Evolutionary conservation across 2,797 vertebrate genomes (phyloP), one percentile per base, ranked within the genome.

Genomic region (Gymnothorax javanicus): DNA sequence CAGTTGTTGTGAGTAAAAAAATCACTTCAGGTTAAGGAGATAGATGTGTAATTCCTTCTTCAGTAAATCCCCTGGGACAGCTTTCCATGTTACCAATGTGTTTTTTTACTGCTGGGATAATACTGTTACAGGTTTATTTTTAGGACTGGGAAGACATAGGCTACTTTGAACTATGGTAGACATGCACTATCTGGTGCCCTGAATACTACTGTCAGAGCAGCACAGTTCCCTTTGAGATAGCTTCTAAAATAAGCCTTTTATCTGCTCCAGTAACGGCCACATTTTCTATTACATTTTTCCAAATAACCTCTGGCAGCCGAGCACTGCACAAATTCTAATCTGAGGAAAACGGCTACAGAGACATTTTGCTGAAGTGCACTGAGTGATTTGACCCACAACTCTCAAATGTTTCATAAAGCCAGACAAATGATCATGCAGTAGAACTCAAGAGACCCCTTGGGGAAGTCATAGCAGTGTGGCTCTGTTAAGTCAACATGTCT

Each of bases 91-190:
- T 90, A 87, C 90, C 27, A 69, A 84, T 89, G 91, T 92, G 56
- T 95, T 94, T 94, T 94, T 77, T 92, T 54, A 64, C 67, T 83
- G 57, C 84, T 57, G 43, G 64, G 69, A 58, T 84, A 84, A 84
- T 62, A 73, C 67, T 27, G 58, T 50, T 27, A 56, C 85, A 58
- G 88, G 87, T 89, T 91, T 83, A 84, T 87, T 84, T 87, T 84
- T 84, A 85, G 92, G 87, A 90, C 92, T 90, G 13, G 88, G 91
- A 52, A 71, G 86, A 83, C 87, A 87, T 91, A 56, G 85, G 87
- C 90, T 89, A 86, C 88, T 91, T 85, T 86, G 85, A 93, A 89
- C 87, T 91, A 92, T 91, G 92, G 87, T 89, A 93, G 91, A 91
- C 89, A 93, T 92, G 89, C 90, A 87, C 90, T 88, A 43, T 89